phyloP scores from a whole-genome alignment of 2,113 vertebrate genomes.

The Sarotherodon lohbergeri region DNA sequence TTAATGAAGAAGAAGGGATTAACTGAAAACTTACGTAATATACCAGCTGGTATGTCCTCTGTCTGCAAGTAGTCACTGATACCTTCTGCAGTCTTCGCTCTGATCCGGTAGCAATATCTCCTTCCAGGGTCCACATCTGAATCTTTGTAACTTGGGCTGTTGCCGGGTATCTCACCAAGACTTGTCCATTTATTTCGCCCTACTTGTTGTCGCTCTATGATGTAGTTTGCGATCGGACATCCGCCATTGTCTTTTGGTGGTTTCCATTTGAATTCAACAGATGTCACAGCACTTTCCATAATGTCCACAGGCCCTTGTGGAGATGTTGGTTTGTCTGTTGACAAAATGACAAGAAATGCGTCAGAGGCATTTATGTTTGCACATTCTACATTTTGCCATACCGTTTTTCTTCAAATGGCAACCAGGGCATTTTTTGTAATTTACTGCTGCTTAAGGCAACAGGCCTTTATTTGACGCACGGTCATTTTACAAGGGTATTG shows the following conservation, averaged over 20 bases:
- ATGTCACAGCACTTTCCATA: slow-evolving; percentile 64
- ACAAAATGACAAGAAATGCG: background rate
- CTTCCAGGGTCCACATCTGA: slow-evolving; percentile 72
- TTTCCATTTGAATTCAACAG: slow-evolving; percentile 80
- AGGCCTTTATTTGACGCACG: fast-evolving
- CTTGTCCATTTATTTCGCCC: slow-evolving; percentile 78
- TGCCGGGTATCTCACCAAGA: slow-evolving; percentile 68
- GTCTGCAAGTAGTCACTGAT: slow-evolving; percentile 77
- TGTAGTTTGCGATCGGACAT: slow-evolving; percentile 73
- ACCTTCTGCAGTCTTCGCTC: slow-evolving; percentile 78
- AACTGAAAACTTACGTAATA: slow-evolving; percentile 69
- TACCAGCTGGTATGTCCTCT: slow-evolving; percentile 74
- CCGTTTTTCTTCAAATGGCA: background rate
- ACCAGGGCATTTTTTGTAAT: background rate
- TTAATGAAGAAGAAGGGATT: background rate
- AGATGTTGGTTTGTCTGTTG: slow-evolving; percentile 78
- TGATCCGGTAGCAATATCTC: slow-evolving; percentile 83
- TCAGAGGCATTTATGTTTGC: background rate
- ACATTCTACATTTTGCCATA: background rate
- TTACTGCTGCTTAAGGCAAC: background rate
- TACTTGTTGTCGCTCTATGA: slow-evolving; percentile 77
- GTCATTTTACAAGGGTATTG: background rate
- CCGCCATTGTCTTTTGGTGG: slow-evolving; percentile 81
- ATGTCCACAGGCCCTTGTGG: slow-evolving; percentile 81
- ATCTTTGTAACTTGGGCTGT: slow-evolving; percentile 71